Evolutionary conservation across 2,113 vertebrate genomes (phyloP), one percentile per base, ranked within the genome.

Genomic region (Taurulus bubalis): DNA sequence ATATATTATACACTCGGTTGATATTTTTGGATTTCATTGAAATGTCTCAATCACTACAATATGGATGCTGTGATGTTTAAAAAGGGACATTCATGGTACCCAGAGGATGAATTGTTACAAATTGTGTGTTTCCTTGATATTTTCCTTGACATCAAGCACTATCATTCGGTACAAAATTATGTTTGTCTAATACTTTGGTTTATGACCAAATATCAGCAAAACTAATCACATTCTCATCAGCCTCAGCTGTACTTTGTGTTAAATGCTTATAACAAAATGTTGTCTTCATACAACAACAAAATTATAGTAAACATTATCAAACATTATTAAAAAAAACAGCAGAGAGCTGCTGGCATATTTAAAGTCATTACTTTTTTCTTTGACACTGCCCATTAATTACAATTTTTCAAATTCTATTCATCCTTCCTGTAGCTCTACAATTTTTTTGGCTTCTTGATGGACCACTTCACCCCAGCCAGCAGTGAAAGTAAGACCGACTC

Each of bases 371-470:
- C 14, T 26, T 3, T 56, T 45, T 64, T 47, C 28, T 53, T 24
- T 32, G n/a, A 51, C 8, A 34, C 26, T 9, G 22, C 11, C 45
- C 45, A 16, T 47, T 51, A 20, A 10, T 10, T 24, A 55, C 0
- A 4, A 11, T 42, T 32, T 30, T 15, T 11, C 0, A 24, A 51
- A 32, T 49, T 66, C 3, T 67, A 6, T 59, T 45, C 53, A 47
- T 3, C 3, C 30, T 51, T 71, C 34, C 9, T 71, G 45, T 94
- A 99, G 97, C 96, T 99, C 82, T 96, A 97, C 64, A 94, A 96
- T 71, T 99, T 98, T 82, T 99, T 99, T 91, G 95, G 94, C 75
- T 98, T 95, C 89, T 94, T 99, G 20, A 95, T 98, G 95, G 96
- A 96, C 49, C 96, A 97, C 89, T 96, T 98, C 91, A 96, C 95